These are phyloP conservation scores for Heliconius aoede DNA, from an alignment of 2,888 invertebrate species.

Conservation along the genomic window DNA sequence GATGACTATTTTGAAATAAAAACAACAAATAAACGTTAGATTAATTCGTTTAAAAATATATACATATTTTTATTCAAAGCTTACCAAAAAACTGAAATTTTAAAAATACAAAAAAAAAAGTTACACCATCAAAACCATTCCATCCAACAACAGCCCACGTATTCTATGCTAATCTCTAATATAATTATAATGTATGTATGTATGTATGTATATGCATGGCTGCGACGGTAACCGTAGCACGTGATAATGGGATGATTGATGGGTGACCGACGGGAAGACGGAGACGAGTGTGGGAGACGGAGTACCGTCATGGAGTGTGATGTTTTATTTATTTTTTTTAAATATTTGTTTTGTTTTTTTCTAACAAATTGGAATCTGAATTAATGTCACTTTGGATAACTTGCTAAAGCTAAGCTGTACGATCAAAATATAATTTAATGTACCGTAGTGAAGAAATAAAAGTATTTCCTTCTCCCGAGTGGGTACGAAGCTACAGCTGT, in stretches of 20 bases:
- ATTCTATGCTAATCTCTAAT: slow-evolving; percentile 65
- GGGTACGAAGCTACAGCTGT: too few relatives aligned
- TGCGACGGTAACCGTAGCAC: slow-evolving; percentile 58
- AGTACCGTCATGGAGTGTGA: slow-evolving; percentile 31
- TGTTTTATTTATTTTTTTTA: neutral
- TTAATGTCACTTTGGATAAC: neutral
- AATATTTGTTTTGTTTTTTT: neutral
- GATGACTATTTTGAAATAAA: too few relatives aligned
- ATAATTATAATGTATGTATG: slow-evolving; percentile 69
- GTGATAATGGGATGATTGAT: slow-evolving; percentile 73
- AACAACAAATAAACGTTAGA: too few relatives aligned
- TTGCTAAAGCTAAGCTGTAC: neutral
- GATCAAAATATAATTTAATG: neutral
- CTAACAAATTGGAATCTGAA: neutral
- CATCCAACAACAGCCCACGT: slow-evolving; percentile 48
- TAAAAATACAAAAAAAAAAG: neutral
- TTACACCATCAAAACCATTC: slow-evolving; percentile 50
- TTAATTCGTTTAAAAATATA: too few relatives aligned
- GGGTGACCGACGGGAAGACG: slow-evolving; percentile 50
- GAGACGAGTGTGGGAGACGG: slow-evolving; percentile 68
- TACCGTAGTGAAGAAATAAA: too few relatives aligned
- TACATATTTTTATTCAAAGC: too few relatives aligned
- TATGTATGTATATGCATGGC: slow-evolving; percentile 44
- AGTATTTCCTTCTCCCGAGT: too few relatives aligned
- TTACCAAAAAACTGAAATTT: too few relatives aligned